Base-by-base conservation (phyloP, 2,888 invertebrate genomes). In the Xestia c-nigrum region DNA sequence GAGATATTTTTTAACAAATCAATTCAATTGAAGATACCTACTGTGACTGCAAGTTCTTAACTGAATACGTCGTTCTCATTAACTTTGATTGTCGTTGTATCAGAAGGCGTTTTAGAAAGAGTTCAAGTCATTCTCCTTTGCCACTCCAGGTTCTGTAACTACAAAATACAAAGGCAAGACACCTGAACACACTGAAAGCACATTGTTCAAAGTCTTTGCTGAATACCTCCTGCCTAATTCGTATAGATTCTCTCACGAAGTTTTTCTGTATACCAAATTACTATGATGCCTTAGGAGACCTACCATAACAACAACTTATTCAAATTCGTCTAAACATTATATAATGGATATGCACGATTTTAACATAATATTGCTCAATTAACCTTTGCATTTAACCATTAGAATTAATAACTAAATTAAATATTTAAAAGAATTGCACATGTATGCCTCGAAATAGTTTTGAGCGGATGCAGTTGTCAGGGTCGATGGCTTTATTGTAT, bases 371-470 rank as follows among this genome's bases (percentile, higher is more conserved):
- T 85, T 80, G 47, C 59, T 24, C 24, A 81, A 85, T 71, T 24
- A 52, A 52, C 66, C 68, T 80, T 84, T 81, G 61, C 38, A 85
- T 80, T 50, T 52, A 52, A 57, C 46, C 14, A 59, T 55, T 68
- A 59, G 10, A 65, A 57, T 77, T 47, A 55, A 81, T 46, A 57
- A 83, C 16, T 50, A 57, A 55, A 52, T 83, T 1, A 68, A 64
- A 61, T 66, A 65, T 40, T 40, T 70, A 47, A 55, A 67, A 7
- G 12, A 71, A 55, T 78, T 71, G 16, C 52, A 46, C 38, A 52
- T 50, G 1, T 7, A 43, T 57, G 24, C 21, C 71, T n/a, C 59
- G 12, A 68, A 80, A 72, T 61, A 31, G 5, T 6, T 50, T 83
- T 57, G 38, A 70, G 21, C 55, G 50, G 66, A 67, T 78, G 52